A percentile compares a stretch with the other conserved stretches of the same genome.
Conservation (phyloP, 2,797 vertebrate genomes). For the Lithobates sylvaticus region DNA sequence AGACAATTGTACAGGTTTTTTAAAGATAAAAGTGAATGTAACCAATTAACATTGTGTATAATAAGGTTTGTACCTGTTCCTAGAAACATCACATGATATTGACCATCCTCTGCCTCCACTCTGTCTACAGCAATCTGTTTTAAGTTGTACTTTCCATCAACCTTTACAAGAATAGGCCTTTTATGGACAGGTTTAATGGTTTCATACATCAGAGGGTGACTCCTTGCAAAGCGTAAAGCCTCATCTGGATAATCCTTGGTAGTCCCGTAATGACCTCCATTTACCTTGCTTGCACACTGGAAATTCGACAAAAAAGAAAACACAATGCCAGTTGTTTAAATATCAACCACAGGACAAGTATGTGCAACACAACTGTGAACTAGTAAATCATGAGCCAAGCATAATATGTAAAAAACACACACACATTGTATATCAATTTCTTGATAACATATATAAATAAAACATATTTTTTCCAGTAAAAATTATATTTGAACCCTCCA, state of each 20-base stretch:
- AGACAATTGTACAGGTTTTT: neutral
- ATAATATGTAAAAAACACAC: too few species aligned
- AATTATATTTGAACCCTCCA: too few species aligned
- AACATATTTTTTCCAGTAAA: too few species aligned
- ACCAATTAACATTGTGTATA: neutral
- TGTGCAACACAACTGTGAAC: too few species aligned
- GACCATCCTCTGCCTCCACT: conserved; percentile 95
- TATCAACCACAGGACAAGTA: neutral
- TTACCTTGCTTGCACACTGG: conserved; percentile 96
- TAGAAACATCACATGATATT: conserved; percentile 95
- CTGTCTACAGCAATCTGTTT: conserved; percentile 94
- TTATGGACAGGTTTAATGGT: conserved; percentile 87
- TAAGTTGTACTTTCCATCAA: conserved; percentile 87
- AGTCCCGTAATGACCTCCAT: conserved; percentile 86
- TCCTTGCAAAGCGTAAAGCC: conserved; percentile 89
- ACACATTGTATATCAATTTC: too few species aligned
- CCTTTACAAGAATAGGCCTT: conserved; percentile 89
- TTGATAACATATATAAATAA: too few species aligned
- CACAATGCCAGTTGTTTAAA: neutral
- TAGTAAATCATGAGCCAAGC: too few species aligned
- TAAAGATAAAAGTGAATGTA: neutral
- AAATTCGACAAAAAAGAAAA: conserved; percentile 1
- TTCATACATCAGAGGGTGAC: conserved; percentile 92
- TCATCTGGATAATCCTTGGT: conserved; percentile 96
- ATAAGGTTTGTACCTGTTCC: conserved; percentile 86